phyloP scores from a whole-genome alignment of 1,140 invertebrate species.

The Tetramorium alpestre region DNA sequence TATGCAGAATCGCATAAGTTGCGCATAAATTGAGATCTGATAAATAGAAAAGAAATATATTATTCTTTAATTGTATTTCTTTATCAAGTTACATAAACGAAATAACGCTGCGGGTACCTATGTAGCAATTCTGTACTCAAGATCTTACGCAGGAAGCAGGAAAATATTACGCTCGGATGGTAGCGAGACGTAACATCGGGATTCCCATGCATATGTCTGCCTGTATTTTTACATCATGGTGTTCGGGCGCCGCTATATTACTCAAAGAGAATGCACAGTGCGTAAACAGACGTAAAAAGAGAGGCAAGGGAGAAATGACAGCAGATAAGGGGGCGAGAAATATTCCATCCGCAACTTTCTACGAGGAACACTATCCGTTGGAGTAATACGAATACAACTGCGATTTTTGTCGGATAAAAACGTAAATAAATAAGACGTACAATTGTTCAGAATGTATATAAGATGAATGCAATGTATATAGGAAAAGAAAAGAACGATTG shows the following conservation, averaged over 20 bases:
- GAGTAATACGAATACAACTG: background rate
- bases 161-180: conserved; percentile 34
- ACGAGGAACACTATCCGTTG: background rate
- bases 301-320: conserved; percentile 36
- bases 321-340: conserved; percentile 45
- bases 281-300: conserved; percentile 51
- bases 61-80: background rate
- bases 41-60: background rate
- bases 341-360: conserved; percentile 16
- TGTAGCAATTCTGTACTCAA: background rate
- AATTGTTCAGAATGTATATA: background rate
- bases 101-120: background rate
- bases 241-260: conserved; percentile 34
- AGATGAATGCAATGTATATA: background rate
- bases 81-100: background rate
- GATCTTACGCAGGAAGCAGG: background rate
- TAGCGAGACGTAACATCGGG: conserved; percentile 8
- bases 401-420: conserved; percentile 7
- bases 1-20: background rate
- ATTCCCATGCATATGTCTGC: conserved; percentile 33
- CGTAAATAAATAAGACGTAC: no score
- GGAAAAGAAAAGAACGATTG: background rate
- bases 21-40: background rate
- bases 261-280: conserved; percentile 54
- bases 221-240: conserved; percentile 22